Percentiles rank a stretch among this genome's conserved stretches.
These are phyloP conservation scores for Periophthalmus magnuspinnatus DNA, from an alignment of 2,797 vertebrate species.

Conservation along the genomic window DNA sequence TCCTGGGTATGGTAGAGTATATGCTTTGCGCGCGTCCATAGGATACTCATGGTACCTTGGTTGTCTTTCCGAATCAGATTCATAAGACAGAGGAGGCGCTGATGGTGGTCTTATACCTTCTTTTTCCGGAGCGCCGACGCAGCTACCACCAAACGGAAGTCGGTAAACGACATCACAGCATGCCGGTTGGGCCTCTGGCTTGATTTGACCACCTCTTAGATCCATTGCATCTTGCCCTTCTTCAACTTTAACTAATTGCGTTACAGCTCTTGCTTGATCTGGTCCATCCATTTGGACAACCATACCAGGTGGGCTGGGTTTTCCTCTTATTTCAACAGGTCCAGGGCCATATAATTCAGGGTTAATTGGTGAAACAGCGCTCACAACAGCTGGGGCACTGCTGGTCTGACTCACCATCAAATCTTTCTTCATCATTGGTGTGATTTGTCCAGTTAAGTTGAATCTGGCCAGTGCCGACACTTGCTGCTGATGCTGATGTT, in stretches of 20 bases:
- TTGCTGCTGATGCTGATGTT: slow-evolving; percentile 77
- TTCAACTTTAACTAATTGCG: slow-evolving; percentile 89
- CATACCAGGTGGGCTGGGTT: slow-evolving; percentile 76
- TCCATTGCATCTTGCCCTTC: slow-evolving; percentile 84
- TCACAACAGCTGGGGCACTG: slow-evolving; percentile 70
- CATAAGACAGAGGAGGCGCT: slow-evolving; percentile 77
- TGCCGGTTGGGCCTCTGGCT: slow-evolving; percentile 88
- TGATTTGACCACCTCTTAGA: slow-evolving; percentile 86
- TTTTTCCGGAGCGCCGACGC: slow-evolving; percentile 85
- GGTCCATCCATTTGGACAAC: slow-evolving; percentile 89
- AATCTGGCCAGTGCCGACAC: slow-evolving; percentile 84
- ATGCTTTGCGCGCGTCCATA: slow-evolving; percentile 84
- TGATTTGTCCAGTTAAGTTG: slow-evolving; percentile 80
- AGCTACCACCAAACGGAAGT: slow-evolving; percentile 91
- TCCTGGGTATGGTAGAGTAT: slow-evolving; percentile 82
- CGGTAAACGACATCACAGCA: slow-evolving; percentile 98
- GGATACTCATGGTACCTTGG: slow-evolving; percentile 81
- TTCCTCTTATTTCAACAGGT: slow-evolving; percentile 84
- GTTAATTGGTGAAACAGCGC: slow-evolving; percentile 72
- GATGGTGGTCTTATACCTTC: slow-evolving; percentile 74
- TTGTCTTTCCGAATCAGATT: slow-evolving; percentile 79
- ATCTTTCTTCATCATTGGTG: slow-evolving; percentile 85
- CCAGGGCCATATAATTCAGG: slow-evolving; percentile 77
- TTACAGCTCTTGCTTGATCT: slow-evolving; percentile 77
- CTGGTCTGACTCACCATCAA: slow-evolving; percentile 84